Evolutionary conservation across 1,140 invertebrate species (phyloP).

Genomic region (Calliphora vicina): DNA sequence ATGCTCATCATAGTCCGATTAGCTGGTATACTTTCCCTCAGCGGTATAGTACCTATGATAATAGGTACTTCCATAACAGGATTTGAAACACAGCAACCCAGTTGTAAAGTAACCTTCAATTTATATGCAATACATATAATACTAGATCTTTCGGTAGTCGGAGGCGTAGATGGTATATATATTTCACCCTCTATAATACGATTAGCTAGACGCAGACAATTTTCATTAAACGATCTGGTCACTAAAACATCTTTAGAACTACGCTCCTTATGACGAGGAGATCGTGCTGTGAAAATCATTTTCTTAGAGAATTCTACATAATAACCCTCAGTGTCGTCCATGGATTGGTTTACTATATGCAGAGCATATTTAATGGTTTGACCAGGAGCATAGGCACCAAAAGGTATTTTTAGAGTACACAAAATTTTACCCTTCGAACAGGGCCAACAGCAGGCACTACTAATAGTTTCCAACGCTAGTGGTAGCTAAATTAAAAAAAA

Average conservation of each 20-base stretch:
- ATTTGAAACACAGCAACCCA: conserved; percentile 46
- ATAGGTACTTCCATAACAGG: conserved; percentile 48
- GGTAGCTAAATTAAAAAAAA: conserved; percentile 36
- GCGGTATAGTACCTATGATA: conserved; percentile 52
- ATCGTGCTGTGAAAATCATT: conserved; percentile 44
- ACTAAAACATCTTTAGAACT: conserved; percentile 40
- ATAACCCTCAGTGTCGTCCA: conserved; percentile 43
- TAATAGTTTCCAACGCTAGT: conserved; percentile 46
- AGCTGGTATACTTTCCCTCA: conserved; percentile 46
- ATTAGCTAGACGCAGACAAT: conserved; percentile 49
- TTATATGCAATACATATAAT: conserved; percentile 46
- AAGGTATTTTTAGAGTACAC: conserved; percentile 49
- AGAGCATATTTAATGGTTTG: conserved; percentile 49
- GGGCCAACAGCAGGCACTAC: conserved; percentile 56
- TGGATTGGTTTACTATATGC: conserved; percentile 51
- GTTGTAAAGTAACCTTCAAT: conserved; percentile 45
- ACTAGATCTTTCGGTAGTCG: conserved; percentile 59
- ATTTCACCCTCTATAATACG: conserved; percentile 46
- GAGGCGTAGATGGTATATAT: conserved; percentile 49
- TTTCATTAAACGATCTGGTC: conserved; percentile 37
- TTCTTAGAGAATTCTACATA: conserved; percentile 43
- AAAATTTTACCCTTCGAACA: conserved; percentile 50
- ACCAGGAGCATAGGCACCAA: conserved; percentile 55
- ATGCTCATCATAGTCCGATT: no score
- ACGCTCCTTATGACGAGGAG: conserved; percentile 42